Percentiles rank a stretch among this genome's conserved stretches.
Conservation (phyloP, 2,888 invertebrate species). For the Ptycholaimellus sp. region DNA sequence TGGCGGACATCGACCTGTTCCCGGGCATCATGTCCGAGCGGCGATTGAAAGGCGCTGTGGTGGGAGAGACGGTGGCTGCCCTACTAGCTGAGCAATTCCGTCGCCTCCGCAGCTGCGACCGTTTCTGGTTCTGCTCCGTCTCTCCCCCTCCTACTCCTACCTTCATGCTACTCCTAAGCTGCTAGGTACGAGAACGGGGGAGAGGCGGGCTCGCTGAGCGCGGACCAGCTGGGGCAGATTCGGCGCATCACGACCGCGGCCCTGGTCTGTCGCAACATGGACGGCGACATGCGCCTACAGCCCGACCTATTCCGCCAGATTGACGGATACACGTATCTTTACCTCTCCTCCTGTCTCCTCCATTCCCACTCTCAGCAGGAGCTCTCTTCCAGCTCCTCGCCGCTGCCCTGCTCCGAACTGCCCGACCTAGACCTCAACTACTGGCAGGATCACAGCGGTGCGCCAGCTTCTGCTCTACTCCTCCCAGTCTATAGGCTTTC, state of each 20-base stretch:
- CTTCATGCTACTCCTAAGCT: no score
- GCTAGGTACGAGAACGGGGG: constrained; percentile 41
- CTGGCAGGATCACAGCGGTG: no score
- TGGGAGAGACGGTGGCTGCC: constrained; percentile 74
- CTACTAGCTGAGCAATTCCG: constrained; percentile 61
- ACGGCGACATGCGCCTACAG: no score
- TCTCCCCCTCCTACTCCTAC: no score
- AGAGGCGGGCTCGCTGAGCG: no score
- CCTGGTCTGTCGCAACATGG: constrained; percentile 59
- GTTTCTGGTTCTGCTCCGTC: no score
- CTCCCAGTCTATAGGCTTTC: not conserved
- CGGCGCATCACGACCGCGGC: constrained; percentile 58
- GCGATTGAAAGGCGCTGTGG: constrained; percentile 45
- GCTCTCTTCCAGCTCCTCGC: constrained; percentile 6
- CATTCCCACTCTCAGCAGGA: no score
- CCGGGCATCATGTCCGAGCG: constrained; percentile 66
- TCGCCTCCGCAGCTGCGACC: constrained; percentile 48
- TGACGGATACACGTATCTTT: no score
- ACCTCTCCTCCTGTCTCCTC: no score
- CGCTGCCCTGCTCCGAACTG: constrained; percentile 7
- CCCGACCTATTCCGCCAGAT: no score
- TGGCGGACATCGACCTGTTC: constrained; percentile 78
- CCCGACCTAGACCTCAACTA: constrained; percentile 7
- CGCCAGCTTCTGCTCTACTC: no score
- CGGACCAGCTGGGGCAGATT: constrained; percentile 47